Conservation (phyloP, 2,797 vertebrate genomes). For the Acridotheres tristis region DNA sequence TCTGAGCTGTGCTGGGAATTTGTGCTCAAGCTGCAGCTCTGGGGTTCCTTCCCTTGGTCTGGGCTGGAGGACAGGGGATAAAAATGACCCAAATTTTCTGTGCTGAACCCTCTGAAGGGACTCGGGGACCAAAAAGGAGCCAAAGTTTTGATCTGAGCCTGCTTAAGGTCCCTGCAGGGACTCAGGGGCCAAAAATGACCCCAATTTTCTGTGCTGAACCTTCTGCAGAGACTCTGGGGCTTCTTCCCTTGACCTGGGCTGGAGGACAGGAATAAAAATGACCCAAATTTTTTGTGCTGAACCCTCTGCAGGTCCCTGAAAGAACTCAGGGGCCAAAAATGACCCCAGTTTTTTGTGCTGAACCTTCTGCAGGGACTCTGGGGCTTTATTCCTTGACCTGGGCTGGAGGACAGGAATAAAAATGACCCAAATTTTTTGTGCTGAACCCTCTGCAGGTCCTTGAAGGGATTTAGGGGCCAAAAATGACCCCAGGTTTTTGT, state of each 20-base stretch:
- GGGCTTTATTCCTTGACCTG: no score
- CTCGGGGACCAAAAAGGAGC: neutral
- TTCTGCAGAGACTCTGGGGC: slow-evolving; percentile 19
- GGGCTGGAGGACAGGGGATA: neutral
- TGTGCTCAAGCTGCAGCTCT: neutral
- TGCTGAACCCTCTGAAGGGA: neutral
- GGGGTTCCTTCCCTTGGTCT: neutral
- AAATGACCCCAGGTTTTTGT: no score
- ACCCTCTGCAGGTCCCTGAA: no score
- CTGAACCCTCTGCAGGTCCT: no score
- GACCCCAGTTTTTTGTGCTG: no score
- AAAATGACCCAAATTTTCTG: neutral
- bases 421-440: no score
- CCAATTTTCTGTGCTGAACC: neutral
- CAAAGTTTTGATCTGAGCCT: no score
- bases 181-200: neutral
- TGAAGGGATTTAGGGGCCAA: no score
- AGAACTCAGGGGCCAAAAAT: no score
- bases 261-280: neutral
- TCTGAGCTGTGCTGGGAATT: neutral
- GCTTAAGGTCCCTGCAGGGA: neutral
- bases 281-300: neutral
- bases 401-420: no score
- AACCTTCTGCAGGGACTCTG: no score
- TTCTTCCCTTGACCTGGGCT: neutral